Evolutionary conservation across 2,113 vertebrate species (phyloP), one percentile per base, ranked within the genome.

Genomic region (Syngnathus typhle): DNA sequence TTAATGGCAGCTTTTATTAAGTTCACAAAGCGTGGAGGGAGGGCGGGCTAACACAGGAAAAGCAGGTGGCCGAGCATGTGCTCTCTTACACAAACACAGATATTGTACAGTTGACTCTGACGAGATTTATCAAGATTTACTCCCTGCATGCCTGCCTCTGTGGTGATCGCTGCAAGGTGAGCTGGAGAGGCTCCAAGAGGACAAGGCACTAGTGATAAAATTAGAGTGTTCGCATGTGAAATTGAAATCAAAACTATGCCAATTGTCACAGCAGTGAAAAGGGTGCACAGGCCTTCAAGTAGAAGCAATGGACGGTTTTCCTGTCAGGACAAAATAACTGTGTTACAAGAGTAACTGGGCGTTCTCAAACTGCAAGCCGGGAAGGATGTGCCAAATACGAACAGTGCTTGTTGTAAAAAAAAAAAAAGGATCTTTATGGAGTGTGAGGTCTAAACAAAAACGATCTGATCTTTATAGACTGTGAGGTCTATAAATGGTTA

Each of bases 1-100:
- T 89, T 87, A 90, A 89, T 89, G 86, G 86, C 82, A 82, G 85
- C 85, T 89, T 90, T 86, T 84, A 87, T 89, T 89, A 88, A 87
- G 85, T 88, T 90, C 85, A 88, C 84, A 86, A 85, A 84, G 84
- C 82, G 5, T 38, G 71, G 47, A 61, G 69, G 62, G 71, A 63
- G 75, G 56, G 71, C 69, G 46, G 74, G 51, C 16, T 82, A 73
- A 60, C 68, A 77, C 82, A 85, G 82, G 73, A 76, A 86, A 81
- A 87, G 82, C 89, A 89, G 86, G 85, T 87, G 88, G 84, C 78
- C 67, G 76, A 66, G 79, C 73, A 80, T 80, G 77, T 82, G 82
- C 78, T 38, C 79, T 81, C 76, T 39, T 55, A 81, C 83, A 82
- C 82, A 80, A 85, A 87, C 78, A 82, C 78, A 83, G 72, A 84